Evolutionary conservation across 2,888 invertebrate genomes (phyloP), one percentile per base, ranked within the genome.

Genomic region (Maniola hyperantus): DNA sequence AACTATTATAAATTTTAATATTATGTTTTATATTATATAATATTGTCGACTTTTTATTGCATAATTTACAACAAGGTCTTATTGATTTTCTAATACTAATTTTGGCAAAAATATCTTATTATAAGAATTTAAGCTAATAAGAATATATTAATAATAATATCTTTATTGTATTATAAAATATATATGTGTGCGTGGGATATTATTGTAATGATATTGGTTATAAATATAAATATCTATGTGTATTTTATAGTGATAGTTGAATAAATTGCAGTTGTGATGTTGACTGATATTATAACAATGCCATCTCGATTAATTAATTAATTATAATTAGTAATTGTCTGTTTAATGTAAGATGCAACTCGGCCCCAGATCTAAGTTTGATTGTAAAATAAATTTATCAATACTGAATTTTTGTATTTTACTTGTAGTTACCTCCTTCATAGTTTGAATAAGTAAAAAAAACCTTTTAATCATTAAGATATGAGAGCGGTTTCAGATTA

Each of bases 231-330:
- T 39, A 50, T 64, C 20, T 57, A 33, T 62, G n/a, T 61, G n/a
- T 67, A 68, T 62, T 55, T 63, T 64, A n/a, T n/a, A 70, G 54
- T 70, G 66, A 70, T 74, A 70, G 65, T 48, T 51, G 39, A 39
- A 61, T 67, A 58, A 72, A 76, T 77, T 74, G 75, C 79, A 81
- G 83, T 87, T 86, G 85, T 87, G 87, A 87, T 83, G 79, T 79
- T 84, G 86, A 88, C 87, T 88, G 88, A 88, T 88, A 87, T 88
- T 87, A 85, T 82, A 83, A 76, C 65, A 80, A 80, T 83, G 87
- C 88, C 88, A 88, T 88, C 83, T 86, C 82, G 82, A 79, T 69
- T 83, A 80, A 79, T 76, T 83, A 80, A 50, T 50, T 50, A 50
- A 50, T 33, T 39, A 34, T 26, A 46, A 15, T 73, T 81, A 80